phyloP scores from a whole-genome alignment of 2,113 vertebrate genomes.

The Antidorcas marsupialis region DNA sequence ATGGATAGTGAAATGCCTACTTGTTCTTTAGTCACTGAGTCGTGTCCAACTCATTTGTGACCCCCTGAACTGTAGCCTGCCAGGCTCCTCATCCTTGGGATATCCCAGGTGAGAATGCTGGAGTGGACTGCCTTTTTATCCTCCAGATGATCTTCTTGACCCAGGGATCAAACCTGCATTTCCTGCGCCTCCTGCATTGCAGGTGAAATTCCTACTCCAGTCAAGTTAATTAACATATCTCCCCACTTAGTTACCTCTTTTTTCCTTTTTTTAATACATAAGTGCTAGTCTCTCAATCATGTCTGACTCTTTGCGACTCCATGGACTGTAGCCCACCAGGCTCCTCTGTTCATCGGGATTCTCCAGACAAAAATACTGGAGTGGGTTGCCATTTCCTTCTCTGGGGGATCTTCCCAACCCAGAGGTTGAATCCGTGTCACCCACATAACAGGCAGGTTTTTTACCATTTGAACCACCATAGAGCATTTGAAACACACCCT shows the following conservation, averaged over 20 bases:
- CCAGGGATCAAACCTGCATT: not conserved
- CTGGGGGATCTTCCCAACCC: not conserved
- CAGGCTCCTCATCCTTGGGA: not conserved
- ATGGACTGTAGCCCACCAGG: not conserved
- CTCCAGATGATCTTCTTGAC: not conserved
- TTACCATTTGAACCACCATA: not conserved
- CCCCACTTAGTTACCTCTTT: not conserved
- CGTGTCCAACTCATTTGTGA: not conserved
- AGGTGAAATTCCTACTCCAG: not conserved
- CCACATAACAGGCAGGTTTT: not conserved
- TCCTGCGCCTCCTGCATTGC: not conserved
- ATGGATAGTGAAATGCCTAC: not conserved
- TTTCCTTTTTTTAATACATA: not conserved
- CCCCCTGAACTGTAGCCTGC: not conserved
- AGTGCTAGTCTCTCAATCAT: not conserved
- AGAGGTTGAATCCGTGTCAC: accelerated
- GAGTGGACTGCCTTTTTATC: not conserved
- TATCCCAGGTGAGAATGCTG: not conserved
- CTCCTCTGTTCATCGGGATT: not conserved
- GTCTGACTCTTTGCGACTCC: not conserved
- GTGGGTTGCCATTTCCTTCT: not conserved
- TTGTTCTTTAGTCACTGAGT: not conserved
- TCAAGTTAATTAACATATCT: not conserved
- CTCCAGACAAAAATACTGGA: not conserved
- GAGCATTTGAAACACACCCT: not conserved